A percentile compares a stretch with the other conserved stretches of the same genome.
Conservation (phyloP, 1,140 invertebrate genomes). For the Euura lappo region DNA sequence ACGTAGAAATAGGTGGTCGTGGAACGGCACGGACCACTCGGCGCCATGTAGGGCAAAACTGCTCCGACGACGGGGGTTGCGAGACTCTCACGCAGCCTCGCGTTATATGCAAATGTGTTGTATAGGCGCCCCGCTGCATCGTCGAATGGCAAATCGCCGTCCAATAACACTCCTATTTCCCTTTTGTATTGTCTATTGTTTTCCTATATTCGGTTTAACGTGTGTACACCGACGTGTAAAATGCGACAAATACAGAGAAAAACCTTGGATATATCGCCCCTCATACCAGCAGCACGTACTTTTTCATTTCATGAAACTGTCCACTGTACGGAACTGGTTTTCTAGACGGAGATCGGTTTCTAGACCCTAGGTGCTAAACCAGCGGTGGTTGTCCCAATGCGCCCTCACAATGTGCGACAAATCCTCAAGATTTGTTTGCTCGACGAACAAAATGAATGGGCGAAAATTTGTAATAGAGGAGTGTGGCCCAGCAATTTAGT, state of each 20-base stretch:
- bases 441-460: neutral
- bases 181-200: neutral
- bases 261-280: too few relatives aligned
- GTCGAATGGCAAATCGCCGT: neutral
- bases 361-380: too few relatives aligned
- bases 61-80: neutral
- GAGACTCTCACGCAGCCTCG: neutral
- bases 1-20: neutral
- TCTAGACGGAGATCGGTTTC: too few relatives aligned
- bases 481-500: neutral
- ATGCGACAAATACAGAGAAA: too few relatives aligned
- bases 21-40: neutral
- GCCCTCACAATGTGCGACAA: neutral
- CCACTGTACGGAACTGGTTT: too few relatives aligned
- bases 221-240: neutral
- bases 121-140: neutral
- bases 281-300: too few relatives aligned
- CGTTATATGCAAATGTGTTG: conserved; percentile 2
- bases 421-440: neutral
- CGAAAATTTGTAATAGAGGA: neutral
- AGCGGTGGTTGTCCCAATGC: neutral
- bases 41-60: neutral
- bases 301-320: too few relatives aligned
- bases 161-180: conserved; percentile 5
- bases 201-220: neutral